phyloP scores from a whole-genome alignment of 2,797 vertebrate species.

The Lacerta viridis region DNA sequence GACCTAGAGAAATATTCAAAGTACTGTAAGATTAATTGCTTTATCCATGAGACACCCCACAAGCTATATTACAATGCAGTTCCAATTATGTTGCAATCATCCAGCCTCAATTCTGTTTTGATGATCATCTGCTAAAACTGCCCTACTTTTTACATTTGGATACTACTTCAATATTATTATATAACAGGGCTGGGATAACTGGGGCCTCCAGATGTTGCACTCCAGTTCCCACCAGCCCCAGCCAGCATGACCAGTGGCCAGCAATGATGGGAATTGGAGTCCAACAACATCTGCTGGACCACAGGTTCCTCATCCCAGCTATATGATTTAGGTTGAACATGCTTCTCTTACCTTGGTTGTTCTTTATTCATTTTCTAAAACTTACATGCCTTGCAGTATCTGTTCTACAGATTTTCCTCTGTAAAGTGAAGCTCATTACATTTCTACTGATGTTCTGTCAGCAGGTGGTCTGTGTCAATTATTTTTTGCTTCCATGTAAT shows the following conservation, averaged over 20 bases:
- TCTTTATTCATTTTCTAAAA: conserved; percentile 34
- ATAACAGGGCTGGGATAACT: neutral
- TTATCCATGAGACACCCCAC: neutral
- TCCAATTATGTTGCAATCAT: neutral
- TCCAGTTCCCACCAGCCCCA: too few species aligned
- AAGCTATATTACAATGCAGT: neutral
- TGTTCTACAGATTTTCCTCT: conserved; percentile 60
- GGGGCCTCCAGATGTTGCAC: too few species aligned
- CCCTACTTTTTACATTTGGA: neutral
- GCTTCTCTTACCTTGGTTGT: conserved; percentile 35
- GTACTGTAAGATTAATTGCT: neutral
- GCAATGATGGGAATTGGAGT: too few species aligned
- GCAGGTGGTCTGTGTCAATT: conserved; percentile 72
- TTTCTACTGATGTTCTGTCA: conserved; percentile 66
- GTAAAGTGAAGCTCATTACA: conserved; percentile 66
- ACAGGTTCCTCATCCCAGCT: neutral
- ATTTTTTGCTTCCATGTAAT: conserved; percentile 69
- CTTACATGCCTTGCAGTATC: conserved; percentile 29
- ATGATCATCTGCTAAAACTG: neutral
- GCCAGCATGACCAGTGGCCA: too few species aligned
- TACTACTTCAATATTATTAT: neutral
- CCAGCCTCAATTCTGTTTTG: neutral
- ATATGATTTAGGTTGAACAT: neutral
- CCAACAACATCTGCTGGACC: too few species aligned
- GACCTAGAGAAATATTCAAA: neutral